phyloP scores from a whole-genome alignment of 2,888 invertebrate species.

The Pseudeuparius sepicola region DNA sequence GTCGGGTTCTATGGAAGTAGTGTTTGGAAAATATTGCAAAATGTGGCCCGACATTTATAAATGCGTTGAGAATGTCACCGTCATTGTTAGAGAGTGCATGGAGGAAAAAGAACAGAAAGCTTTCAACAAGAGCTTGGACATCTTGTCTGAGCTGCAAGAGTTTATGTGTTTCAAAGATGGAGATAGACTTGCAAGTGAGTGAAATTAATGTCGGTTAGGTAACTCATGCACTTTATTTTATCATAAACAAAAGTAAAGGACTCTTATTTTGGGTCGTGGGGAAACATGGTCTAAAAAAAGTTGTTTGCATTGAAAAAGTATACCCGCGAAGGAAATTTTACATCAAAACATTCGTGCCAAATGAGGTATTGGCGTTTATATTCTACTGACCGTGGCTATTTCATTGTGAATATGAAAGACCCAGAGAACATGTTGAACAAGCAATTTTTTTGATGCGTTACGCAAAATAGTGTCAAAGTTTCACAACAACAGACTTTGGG shows the following conservation, averaged over 20 bases:
- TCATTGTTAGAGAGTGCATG: conserved; percentile 53
- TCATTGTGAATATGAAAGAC: no score
- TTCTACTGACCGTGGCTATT: no score
- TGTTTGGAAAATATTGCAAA: conserved; percentile 52
- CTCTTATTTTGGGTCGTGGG: neutral
- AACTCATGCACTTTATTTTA: no score
- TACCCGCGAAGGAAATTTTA: no score
- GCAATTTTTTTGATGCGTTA: no score
- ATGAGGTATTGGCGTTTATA: no score
- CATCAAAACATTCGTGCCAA: no score
- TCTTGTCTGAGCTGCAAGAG: conserved; percentile 57
- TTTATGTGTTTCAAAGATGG: conserved; percentile 75
- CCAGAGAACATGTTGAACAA: no score
- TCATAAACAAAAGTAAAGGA: conserved; percentile 2
- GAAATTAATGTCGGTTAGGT: neutral
- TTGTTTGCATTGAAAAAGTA: no score
- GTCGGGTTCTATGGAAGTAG: conserved; percentile 41
- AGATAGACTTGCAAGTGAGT: conserved; percentile 69
- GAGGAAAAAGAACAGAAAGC: conserved; percentile 50
- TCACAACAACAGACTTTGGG: no score
- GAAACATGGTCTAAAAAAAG: no score
- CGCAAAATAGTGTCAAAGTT: no score
- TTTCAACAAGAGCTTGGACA: conserved; percentile 52
- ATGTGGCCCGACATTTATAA: conserved; percentile 49
- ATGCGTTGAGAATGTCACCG: conserved; percentile 51